Base-by-base conservation (phyloP, 2,797 vertebrate species). In the Rousettus madagascariensis region DNA sequence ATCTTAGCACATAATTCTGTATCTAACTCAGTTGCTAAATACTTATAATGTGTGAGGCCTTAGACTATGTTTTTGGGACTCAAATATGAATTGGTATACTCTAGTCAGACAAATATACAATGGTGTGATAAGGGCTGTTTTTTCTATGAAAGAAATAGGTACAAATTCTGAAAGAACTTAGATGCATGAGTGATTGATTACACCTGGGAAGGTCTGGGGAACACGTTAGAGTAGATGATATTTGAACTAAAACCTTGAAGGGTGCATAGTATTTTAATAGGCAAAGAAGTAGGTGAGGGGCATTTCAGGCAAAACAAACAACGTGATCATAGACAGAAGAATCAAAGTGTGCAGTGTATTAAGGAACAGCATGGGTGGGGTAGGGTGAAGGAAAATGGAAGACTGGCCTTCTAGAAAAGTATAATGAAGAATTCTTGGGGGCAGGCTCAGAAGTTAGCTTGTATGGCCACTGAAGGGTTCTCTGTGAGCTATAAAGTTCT, bases 81-180 rank as follows among this genome's bases (percentile, higher is more conserved):
- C 20, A 96, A 36, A 49, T 12, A 63, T 86, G 28, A 75, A 68
- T 41, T 88, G 33, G 49, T 15, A 59, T 78, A 65, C 5, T 69
- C 49, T 84, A 51, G 59, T 79, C 59, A 96, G 57, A 91, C 33
- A 91, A 86, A 33, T 75, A n/a, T 19, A 89, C 13, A 69, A 2
- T 80, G 46, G 41, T 92, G 5, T 69, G 9, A 38, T 77, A 72
- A 90, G 38, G 53, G 22, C n/a, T 92, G 1, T 89, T 16, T 22
- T 92, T 78, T 90, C 33, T 74, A 30, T 77, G 55, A 84, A 90
- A 93, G 65, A 65, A 90, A 15, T 53, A 93, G 71, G 22, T 88
- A 20, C 1, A 63, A 49, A 90, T 83, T 20, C 59, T 88, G 0
- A 80, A 65, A 59, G 12, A 86, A 33, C 57, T 90, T 80, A 94